Base-by-base conservation (phyloP, 2,888 invertebrate species). In the Oscheius myriophilus region DNA sequence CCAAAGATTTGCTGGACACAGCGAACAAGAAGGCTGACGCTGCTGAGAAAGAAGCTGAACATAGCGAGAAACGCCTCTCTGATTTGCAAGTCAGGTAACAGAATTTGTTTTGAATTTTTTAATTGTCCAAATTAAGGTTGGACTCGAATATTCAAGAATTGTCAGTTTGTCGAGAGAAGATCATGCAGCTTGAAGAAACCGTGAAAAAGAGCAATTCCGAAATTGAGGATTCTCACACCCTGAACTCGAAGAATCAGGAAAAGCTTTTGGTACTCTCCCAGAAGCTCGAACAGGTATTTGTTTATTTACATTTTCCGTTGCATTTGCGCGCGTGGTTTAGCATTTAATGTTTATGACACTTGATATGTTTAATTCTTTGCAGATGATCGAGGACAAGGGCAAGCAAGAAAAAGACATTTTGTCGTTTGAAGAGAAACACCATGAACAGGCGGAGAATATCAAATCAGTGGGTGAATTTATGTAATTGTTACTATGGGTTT, bases 211-310 rank as follows among this genome's bases (percentile, higher is more conserved):
- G 64, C 39, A 23, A 45, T 1, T 25, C 49, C 18, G 68, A 67
- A 11, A 61, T 72, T 14, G 46, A 68, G 14, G 65, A 68, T 39
- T 83, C 74, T 11, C 42, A 62, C 16, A 42, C 23, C n/a, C 53
- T 73, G 41, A 79, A 79, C 65, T 62, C 67, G 21, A 68, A 58
- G 25, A 80, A 78, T 55, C 70, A 75, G 45, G 54, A 54, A 12
- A 73, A 72, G 46, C 51, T 78, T 52, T 46, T 59, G 4, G 67
- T 51, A n/a, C 49, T 80, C 14, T 63, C 71, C 21, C 61, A 67
- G 14, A 74, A 78, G 63, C 61, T 80, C n/a, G 71, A 78, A 49
- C 52, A 67, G 69, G 78, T 78, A 25, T 49, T 49, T 49, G 58
- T 58, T 58, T 23, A 53, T 53, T 6, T 16, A 26, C n/a, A n/a